These are phyloP conservation scores for Nothoprocta pentlandii DNA, from an alignment of 2,113 vertebrate genomes.

Conservation along the genomic window DNA sequence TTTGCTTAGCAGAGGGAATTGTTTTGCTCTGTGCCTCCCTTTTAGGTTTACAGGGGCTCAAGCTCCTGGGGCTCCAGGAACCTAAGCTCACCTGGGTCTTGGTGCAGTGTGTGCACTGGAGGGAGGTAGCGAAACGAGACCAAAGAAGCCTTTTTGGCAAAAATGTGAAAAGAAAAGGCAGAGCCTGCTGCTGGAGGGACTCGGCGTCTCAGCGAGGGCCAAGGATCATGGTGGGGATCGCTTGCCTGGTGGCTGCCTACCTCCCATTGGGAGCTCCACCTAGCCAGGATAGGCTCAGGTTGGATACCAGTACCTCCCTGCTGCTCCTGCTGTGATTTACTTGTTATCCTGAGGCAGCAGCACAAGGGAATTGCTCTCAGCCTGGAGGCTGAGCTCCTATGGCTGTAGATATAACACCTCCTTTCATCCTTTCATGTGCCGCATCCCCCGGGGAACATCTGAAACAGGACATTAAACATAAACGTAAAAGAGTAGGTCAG, in stretches of 20 bases:
- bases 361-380: not conserved
- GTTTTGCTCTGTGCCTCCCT: not conserved
- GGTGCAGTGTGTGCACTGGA: not conserved
- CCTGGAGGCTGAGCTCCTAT: not conserved
- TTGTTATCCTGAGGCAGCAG: slow-evolving; percentile 30
- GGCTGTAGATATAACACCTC: not conserved
- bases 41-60: not conserved
- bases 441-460: not conserved
- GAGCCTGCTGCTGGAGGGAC: not conserved
- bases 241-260: not conserved
- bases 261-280: not conserved
- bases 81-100: not conserved
- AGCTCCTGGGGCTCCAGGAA: too few species aligned
- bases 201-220: accelerated
- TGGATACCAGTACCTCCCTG: not conserved
- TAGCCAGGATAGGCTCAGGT: not conserved
- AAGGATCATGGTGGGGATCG: not conserved
- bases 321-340: slow-evolving; percentile 29
- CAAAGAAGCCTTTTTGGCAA: not conserved
- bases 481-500: not conserved
- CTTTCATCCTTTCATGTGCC: not conserved
- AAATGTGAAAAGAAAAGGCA: not conserved
- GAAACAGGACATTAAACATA: not conserved
- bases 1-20: not conserved
- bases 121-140: not conserved